A percentile compares a stretch with the other conserved stretches of the same genome.
These are phyloP conservation scores for Ophioderma brevispina DNA, from an alignment of 35 echinoderm and acorn worm genomes.

Conservation along the genomic window DNA sequence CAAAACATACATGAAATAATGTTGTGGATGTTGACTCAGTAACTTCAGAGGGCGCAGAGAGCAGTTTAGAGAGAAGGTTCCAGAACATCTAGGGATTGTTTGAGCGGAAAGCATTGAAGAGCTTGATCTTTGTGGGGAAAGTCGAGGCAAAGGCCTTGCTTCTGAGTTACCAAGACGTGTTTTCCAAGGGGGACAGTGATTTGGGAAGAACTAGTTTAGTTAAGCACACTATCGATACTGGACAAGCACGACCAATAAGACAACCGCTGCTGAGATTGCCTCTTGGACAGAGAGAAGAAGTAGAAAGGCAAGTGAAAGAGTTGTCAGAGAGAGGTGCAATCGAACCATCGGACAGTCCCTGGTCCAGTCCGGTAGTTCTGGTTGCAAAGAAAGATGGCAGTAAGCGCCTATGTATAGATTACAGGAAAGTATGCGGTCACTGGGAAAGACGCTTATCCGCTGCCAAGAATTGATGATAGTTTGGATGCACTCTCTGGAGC, in stretches of 20 bases:
- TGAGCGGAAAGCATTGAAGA: too few relatives aligned
- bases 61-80: too few relatives aligned
- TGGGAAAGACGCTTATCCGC: constrained; percentile 49
- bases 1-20: too few relatives aligned
- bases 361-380: constrained; percentile 7
- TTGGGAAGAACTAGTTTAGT: neutral
- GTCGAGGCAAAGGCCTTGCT: neutral
- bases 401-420: constrained; percentile 31
- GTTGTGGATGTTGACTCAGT: too few relatives aligned
- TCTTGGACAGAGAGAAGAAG: constrained; percentile 11
- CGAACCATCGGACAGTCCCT: constrained; percentile 24
- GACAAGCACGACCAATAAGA: neutral
- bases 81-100: too few relatives aligned
- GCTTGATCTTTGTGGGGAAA: too few relatives aligned
- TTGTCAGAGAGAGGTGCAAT: neutral
- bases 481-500: constrained; percentile 32
- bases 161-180: neutral
- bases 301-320: too few relatives aligned
- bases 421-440: constrained; percentile 17
- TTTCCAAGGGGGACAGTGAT: neutral
- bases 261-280: neutral
- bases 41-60: too few relatives aligned
- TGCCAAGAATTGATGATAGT: constrained; percentile 37
- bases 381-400: neutral
- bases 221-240: neutral